Evolutionary conservation across 2,113 vertebrate genomes (phyloP), one percentile per base, ranked within the genome.

Genomic region (Festucalex cinctus): DNA sequence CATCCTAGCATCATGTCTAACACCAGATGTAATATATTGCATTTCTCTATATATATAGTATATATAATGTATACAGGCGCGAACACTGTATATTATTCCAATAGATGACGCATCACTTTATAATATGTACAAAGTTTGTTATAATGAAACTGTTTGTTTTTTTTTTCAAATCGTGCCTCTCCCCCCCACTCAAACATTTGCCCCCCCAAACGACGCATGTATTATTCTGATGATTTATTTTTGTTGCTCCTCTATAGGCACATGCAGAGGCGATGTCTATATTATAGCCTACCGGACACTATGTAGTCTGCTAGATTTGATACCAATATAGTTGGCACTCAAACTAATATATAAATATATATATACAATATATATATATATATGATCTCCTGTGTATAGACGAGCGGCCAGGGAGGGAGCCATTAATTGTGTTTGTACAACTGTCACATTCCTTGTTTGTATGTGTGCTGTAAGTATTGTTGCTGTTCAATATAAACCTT

Each of bases 291-390:
- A 95, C 94, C 94, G 96, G 97, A 99, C 97, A 99, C 97, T 99
- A 95, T 98, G 97, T 98, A 98, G 97, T 98, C 96, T 98, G 95
- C 91, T 98, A 98, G 96, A 95, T 98, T 99, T 99, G 96, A 97
- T 98, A 98, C 95, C 92, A 93, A 98, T 95, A 94, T 97, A 96
- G 95, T 95, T 86, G 93, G 94, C 93, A 92, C 92, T 94, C 86
- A 57, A 32, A 57, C 54, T 32, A 32, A 32, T 57, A 32, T 57
- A 16, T 32, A 57, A 57, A 57, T 57, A 32, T 28, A 57, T 57
- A 57, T 14, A 54, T 12, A 26, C 5, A 9, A 49, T 20, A 49
- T 49, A 49, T 94, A 90, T 93, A 93, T 92, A 92, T 77, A 80
- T 92, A 92, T 36, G 19, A 63, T 93, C 89, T 91, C 87, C 90